Conservation (phyloP, 2,888 invertebrate species). For the Tachystola acroxantha region DNA sequence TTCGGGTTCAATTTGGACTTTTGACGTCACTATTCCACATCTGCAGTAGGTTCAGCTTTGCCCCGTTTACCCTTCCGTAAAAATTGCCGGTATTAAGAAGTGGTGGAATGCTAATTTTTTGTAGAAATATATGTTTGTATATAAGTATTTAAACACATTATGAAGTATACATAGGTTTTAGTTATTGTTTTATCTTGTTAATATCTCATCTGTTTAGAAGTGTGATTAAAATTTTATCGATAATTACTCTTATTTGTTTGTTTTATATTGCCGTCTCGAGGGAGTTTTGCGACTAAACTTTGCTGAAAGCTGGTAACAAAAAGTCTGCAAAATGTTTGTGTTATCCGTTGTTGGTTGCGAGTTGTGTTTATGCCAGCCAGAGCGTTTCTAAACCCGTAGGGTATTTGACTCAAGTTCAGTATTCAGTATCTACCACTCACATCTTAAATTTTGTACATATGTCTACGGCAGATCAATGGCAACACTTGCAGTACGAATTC, state of each 20-base stretch:
- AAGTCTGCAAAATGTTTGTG: too few species aligned
- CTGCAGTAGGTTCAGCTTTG: constrained; percentile 3
- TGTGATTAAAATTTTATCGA: constrained; percentile 45
- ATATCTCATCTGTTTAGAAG: constrained; percentile 45
- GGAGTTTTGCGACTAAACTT: too few species aligned
- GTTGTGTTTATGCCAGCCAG: too few species aligned
- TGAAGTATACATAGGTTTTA: constrained; percentile 70
- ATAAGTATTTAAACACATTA: constrained; percentile 37
- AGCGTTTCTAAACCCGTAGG: too few species aligned
- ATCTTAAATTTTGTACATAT: too few species aligned
- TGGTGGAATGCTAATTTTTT: constrained; percentile 34
- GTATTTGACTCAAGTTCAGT: too few species aligned
- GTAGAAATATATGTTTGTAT: constrained; percentile 68
- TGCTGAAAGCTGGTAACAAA: too few species aligned
- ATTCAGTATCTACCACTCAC: too few species aligned
- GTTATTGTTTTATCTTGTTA: constrained; percentile 58
- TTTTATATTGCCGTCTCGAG: not conserved
- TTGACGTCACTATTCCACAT: constrained; percentile 33
- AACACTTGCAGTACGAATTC: too few species aligned
- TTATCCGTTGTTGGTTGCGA: too few species aligned
- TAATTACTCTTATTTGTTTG: not conserved
- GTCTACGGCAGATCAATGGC: too few species aligned
- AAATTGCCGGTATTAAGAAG: constrained; percentile 20
- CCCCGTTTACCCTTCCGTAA: constrained; percentile 11
- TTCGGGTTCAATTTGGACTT: constrained; percentile 66